These are phyloP conservation scores for Tauraco erythrolophus DNA, from an alignment of 2,113 vertebrate genomes.

Conservation along the genomic window DNA sequence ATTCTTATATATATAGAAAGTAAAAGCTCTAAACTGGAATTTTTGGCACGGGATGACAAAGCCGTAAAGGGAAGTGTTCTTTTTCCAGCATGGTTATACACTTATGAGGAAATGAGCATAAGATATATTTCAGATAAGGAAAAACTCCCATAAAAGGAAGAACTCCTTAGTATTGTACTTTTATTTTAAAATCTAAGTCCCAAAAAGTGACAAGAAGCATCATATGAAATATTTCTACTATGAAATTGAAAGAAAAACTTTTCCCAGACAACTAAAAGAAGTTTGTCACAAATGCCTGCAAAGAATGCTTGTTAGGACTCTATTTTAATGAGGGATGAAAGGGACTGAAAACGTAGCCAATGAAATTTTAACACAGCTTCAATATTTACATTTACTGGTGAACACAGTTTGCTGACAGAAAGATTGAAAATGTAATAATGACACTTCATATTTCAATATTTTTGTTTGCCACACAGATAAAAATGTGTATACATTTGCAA, in stretches of 20 bases:
- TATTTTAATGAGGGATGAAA: constrained; percentile 12
- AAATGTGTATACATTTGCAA: not conserved
- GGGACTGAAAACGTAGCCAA: not conserved
- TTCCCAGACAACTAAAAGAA: not conserved
- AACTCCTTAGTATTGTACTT: not conserved
- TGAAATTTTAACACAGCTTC: constrained; percentile 16
- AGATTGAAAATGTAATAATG: not conserved
- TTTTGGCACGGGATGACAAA: not conserved
- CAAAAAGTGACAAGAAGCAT: not conserved
- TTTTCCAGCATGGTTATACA: not conserved
- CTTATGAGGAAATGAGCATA: not conserved
- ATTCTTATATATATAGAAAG: not conserved
- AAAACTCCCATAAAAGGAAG: not conserved
- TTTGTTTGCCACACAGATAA: not conserved
- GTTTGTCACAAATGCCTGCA: not conserved
- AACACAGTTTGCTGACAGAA: not conserved
- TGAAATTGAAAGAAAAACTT: not conserved
- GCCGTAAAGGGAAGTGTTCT: not conserved
- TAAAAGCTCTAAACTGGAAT: not conserved
- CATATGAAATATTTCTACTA: not conserved
- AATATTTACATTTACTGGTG: constrained; percentile 16
- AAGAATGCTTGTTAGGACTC: not conserved
- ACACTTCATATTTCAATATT: not conserved
- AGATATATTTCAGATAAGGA: not conserved
- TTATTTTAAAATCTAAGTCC: not conserved